Conservation (phyloP, 2,888 invertebrate species). For the Catocala sponsa region DNA sequence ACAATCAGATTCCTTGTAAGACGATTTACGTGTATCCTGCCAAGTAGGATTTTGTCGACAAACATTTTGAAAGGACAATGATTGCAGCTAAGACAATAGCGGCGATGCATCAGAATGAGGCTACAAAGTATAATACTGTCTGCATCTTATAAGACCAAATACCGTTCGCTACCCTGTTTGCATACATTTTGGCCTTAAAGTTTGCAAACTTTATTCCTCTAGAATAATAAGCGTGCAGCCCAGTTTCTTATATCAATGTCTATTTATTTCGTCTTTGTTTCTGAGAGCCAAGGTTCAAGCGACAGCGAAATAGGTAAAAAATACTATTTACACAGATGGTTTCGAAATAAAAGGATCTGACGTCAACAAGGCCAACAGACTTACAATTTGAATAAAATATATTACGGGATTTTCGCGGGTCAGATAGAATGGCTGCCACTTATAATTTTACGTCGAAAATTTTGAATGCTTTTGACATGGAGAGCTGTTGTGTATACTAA, state of each 20-base stretch:
- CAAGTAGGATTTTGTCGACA: too few species aligned
- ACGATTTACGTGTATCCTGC: too few species aligned
- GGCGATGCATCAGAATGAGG: constrained; percentile 1
- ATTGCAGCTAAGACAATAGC: too few species aligned
- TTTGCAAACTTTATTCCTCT: constrained; percentile 13
- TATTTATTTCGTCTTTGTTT: constrained; percentile 9
- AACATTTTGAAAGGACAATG: too few species aligned
- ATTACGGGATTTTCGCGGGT: background rate
- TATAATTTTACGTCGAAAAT: background rate
- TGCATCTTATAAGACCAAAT: constrained; percentile 8
- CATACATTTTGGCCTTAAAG: constrained; percentile 22
- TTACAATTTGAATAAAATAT: constrained; percentile 16
- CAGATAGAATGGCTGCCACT: background rate
- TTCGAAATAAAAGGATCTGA: constrained; percentile 10
- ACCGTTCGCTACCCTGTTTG: constrained; percentile 21
- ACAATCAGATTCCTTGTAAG: too few species aligned
- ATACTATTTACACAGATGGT: constrained; percentile 37
- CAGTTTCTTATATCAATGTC: constrained; percentile 32
- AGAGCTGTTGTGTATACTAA: too few species aligned
- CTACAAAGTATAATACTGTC: constrained; percentile 7
- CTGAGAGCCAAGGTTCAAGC: background rate
- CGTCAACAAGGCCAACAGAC: constrained; percentile 17
- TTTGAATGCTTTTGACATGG: too few species aligned
- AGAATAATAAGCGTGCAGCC: constrained; percentile 31
- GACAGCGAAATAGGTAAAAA: constrained; percentile 13